Base-by-base conservation (phyloP, 2,888 invertebrate genomes). In the Nomada hirtipes region DNA sequence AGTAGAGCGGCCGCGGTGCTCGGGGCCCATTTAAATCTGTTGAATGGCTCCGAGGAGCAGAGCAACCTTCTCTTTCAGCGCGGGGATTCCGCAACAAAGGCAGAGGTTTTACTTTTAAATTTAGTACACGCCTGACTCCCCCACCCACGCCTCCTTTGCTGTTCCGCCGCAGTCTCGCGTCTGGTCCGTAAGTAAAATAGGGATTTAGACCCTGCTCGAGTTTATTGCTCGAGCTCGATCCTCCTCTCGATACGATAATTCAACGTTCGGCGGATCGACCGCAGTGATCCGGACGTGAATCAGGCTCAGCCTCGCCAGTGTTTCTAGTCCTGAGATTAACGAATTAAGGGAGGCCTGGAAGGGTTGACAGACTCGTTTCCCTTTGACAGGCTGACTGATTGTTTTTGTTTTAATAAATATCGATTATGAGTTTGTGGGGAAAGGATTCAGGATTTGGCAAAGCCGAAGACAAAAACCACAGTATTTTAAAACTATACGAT, bases 71-170 rank as follows among this genome's bases (percentile, higher is more conserved):
- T 90, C 91, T 92, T 91, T 90, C 91, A 89, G 85, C 89, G 84
- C 86, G 76, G 89, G 91, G 91, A 90, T 91, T 92, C 91, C 88
- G 89, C 89, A 92, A 92, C 91, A 92, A 92, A 92, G 91, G 90
- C 92, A 87, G 90, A 88, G 92, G 92, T 91, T 91, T 93, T 92
- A 92, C 91, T 91, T 90, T 91, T 91, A 92, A 93, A 93, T 93
- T 92, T 93, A 92, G 91, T 92, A 92, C 92, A 91, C 91, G 90
- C 86, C 87, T 85, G 88, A 86, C 83, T 86, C 84, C 64, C 78
- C 13, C 78, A 84, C 85, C 64, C 79, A 76, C 74, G 81, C 72
- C 70, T 63, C 67, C 84, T 68, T 86, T 76, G 10, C 63, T 68
- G 53, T 79, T 81, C 80, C 83, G 29, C 82, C 74, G 67, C 82